Conservation (phyloP, 2,797 vertebrate genomes). For the Gymnopithys bicolor region DNA sequence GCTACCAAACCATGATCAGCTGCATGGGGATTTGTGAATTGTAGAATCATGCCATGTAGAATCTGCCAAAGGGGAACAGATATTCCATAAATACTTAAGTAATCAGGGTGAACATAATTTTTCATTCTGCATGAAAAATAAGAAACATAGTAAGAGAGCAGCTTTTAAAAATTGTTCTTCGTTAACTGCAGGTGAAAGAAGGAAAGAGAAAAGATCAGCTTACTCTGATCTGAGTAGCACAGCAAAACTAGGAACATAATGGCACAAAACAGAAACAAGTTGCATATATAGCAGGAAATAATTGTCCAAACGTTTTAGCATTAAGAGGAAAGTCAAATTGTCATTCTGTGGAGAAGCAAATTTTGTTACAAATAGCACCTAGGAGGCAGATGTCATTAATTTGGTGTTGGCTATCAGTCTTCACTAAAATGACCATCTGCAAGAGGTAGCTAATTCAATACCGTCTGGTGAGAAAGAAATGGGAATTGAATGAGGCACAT, state of each 20-base stretch:
- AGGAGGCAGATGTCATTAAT: neutral
- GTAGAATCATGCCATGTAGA: neutral
- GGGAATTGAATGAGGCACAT: neutral
- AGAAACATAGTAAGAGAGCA: neutral
- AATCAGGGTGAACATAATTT: neutral
- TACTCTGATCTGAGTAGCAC: neutral
- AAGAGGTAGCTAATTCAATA: neutral
- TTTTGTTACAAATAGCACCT: neutral
- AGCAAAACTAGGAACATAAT: neutral
- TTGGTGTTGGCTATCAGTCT: neutral
- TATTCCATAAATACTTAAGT: neutral
- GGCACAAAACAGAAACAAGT: neutral
- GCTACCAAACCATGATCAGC: neutral
- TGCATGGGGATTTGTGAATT: neutral
- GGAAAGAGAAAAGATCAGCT: neutral
- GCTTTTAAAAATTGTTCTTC: neutral
- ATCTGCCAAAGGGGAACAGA: neutral
- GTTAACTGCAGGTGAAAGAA: neutral
- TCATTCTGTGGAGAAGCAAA: neutral
- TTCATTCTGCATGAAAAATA: neutral
- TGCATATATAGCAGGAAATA: neutral
- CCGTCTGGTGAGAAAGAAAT: neutral
- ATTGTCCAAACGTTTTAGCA: neutral
- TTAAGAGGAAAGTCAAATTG: neutral
- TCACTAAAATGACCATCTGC: neutral